phyloP scores from a whole-genome alignment of 2,888 invertebrate species.

The Ephialtes manifestator region DNA sequence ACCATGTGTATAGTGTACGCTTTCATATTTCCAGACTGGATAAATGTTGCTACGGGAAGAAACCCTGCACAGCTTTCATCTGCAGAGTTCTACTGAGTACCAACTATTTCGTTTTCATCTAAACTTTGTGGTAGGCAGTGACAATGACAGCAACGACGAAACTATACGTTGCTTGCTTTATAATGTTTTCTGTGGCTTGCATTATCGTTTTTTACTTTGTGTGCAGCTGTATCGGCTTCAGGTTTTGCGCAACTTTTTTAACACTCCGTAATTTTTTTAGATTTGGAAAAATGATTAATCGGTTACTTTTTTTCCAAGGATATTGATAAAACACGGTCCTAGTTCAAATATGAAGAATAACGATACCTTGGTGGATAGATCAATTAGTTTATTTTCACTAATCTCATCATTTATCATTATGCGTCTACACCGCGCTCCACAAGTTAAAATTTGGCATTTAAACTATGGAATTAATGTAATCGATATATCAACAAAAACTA shows the following conservation, averaged over 20 bases:
- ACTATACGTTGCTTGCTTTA: not conserved
- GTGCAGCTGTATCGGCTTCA: too few relatives aligned
- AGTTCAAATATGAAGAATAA: not conserved
- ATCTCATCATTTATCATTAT: too few relatives aligned
- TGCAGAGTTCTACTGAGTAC: not conserved
- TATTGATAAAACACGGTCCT: not conserved
- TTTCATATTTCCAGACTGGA: slow-evolving; percentile 16
- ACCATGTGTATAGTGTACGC: not conserved
- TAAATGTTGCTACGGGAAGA: not conserved
- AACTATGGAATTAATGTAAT: too few relatives aligned
- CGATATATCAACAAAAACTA: too few relatives aligned
- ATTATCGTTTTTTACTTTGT: not conserved
- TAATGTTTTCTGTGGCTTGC: not conserved
- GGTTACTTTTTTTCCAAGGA: not conserved
- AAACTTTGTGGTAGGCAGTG: not conserved
- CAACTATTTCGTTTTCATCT: slow-evolving; percentile 13
- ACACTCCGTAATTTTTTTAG: too few relatives aligned
- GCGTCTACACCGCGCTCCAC: too few relatives aligned
- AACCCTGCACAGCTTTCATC: slow-evolving; percentile 24
- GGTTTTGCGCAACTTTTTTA: too few relatives aligned
- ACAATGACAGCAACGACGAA: not conserved
- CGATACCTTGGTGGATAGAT: too few relatives aligned
- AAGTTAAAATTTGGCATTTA: too few relatives aligned
- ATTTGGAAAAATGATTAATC: not conserved
- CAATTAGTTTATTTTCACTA: too few relatives aligned